Evolutionary conservation across 1,140 invertebrate genomes (phyloP).

Genomic region (Schlechtendalia chinensis): DNA sequence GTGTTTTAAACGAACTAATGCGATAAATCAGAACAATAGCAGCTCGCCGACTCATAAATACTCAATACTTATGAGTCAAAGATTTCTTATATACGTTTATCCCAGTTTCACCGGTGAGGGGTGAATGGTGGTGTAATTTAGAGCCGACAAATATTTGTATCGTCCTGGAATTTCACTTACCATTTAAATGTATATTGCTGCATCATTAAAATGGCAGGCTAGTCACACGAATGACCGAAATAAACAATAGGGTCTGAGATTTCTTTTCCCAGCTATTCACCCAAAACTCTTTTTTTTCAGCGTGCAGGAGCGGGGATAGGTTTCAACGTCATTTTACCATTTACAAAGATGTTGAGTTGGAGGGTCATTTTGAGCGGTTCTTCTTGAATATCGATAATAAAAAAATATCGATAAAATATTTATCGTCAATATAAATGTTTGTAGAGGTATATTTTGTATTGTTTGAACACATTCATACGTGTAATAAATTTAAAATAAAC

Average conservation of each 20-base stretch:
- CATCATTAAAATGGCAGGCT: background rate
- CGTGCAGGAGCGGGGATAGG: too few relatives aligned
- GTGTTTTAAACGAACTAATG: constrained; percentile 38
- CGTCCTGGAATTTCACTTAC: constrained; percentile 17
- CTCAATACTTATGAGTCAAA: constrained; percentile 38
- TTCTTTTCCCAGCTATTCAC: background rate
- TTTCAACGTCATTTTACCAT: constrained; percentile 9
- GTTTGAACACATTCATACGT: background rate
- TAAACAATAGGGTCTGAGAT: constrained; percentile 18
- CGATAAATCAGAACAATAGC: constrained; percentile 37
- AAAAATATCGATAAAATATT: constrained; percentile 11
- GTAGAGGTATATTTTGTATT: background rate
- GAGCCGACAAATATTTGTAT: constrained; percentile 38
- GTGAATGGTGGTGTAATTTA: constrained; percentile 19
- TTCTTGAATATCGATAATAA: background rate
- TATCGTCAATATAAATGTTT: background rate
- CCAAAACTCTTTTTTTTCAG: background rate
- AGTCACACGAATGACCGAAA: constrained; percentile 6
- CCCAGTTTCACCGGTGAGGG: background rate
- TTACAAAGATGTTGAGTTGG: background rate
- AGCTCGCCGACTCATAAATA: constrained; percentile 25
- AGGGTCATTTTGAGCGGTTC: background rate
- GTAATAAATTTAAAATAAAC: too few relatives aligned
- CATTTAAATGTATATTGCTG: constrained; percentile 7
- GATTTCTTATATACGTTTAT: constrained; percentile 35